Conservation (phyloP, 2,888 invertebrate species). For the Sinohyriopsis cumingii region DNA sequence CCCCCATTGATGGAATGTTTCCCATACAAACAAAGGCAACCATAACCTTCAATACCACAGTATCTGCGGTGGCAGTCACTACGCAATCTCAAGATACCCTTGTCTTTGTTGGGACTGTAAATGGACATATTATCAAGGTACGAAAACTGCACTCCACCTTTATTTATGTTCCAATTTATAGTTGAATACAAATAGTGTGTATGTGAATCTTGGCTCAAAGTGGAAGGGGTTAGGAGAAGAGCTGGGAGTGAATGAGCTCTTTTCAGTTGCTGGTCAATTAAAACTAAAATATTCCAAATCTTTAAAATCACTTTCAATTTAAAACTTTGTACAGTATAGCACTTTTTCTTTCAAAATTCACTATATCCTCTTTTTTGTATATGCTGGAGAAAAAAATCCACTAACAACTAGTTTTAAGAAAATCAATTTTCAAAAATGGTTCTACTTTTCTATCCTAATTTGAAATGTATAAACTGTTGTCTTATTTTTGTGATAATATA, state of each 20-base stretch:
- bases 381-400: too few relatives aligned
- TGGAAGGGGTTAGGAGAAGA: not conserved
- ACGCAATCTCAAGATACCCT: conserved; percentile 98
- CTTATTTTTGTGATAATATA: too few relatives aligned
- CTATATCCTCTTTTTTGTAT: not conserved
- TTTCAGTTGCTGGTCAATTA: too few relatives aligned
- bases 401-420: too few relatives aligned
- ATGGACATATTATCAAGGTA: conserved; percentile 94
- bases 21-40: conserved; percentile 91
- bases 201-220: conserved; percentile 59
- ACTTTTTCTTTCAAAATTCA: not conserved
- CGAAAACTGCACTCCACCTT: conserved; percentile 14
- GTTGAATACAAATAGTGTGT: not conserved
- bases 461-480: too few relatives aligned
- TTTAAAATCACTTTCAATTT: too few relatives aligned
- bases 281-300: not conserved
- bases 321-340: not conserved
- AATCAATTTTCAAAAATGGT: too few relatives aligned
- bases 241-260: too few relatives aligned
- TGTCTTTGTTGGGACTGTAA: conserved; percentile 93
- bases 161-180: not conserved
- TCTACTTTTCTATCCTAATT: too few relatives aligned
- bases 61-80: conserved; percentile 92
- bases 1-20: conserved; percentile 93
- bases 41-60: conserved; percentile 82